These are phyloP conservation scores for Xiphorhynchus erythropygius DNA, from an alignment of 2,797 vertebrate species.

Conservation along the genomic window DNA sequence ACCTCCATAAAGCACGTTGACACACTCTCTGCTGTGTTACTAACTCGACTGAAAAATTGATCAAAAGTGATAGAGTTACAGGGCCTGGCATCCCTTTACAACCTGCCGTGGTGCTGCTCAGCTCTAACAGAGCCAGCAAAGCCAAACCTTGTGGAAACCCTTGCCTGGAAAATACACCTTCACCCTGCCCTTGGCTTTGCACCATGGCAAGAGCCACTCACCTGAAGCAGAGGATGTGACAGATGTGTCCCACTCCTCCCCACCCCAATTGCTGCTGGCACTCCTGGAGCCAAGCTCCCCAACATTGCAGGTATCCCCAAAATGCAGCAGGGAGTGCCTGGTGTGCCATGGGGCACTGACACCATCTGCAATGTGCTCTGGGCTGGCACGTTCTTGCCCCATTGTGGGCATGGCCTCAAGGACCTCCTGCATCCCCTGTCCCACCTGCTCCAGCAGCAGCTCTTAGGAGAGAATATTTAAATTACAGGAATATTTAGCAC, in stretches of 20 bases:
- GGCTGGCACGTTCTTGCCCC: fast-evolving
- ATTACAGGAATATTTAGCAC: not conserved
- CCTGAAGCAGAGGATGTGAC: not conserved
- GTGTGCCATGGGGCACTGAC: fast-evolving
- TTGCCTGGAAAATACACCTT: not conserved
- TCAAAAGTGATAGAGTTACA: conserved; percentile 59
- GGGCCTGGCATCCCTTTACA: conserved; percentile 30
- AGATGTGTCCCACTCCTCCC: fast-evolving
- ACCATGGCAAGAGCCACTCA: fast-evolving
- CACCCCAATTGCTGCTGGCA: fast-evolving
- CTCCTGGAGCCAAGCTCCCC: not conserved
- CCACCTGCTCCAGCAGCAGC: not conserved
- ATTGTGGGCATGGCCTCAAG: fast-evolving
- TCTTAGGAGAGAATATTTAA: not conserved
- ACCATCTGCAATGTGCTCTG: fast-evolving
- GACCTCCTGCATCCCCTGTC: not conserved
- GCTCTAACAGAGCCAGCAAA: not conserved
- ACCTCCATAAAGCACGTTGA: conserved; percentile 40
- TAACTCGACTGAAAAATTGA: conserved; percentile 52
- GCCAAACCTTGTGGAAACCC: not conserved
- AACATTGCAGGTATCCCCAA: not conserved
- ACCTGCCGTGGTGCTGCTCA: not conserved
- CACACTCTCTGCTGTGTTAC: conserved; percentile 19
- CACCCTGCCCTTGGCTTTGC: not conserved
- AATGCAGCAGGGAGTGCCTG: not conserved